Conservation (phyloP, 2,888 invertebrate species). For the Morpho helenor region DNA sequence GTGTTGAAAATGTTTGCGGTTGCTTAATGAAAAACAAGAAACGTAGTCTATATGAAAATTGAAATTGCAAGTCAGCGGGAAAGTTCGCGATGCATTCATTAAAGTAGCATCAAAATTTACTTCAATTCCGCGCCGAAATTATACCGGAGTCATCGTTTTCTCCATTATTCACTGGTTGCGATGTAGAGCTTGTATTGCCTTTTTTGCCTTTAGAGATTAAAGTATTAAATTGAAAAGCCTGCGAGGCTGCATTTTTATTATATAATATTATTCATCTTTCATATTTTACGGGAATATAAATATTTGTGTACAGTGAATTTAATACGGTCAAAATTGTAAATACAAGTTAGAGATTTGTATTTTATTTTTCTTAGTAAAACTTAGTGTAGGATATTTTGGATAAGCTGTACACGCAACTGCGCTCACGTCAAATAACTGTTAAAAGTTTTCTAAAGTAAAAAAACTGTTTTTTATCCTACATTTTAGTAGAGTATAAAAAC, state of each 20-base stretch:
- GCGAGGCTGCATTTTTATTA: constrained; percentile 2
- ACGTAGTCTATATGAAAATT: constrained; percentile 39
- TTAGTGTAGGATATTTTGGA: no score
- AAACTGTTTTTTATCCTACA: no score
- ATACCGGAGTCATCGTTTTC: constrained; percentile 39
- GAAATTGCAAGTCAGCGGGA: constrained; percentile 52
- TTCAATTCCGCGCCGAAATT: constrained; percentile 52
- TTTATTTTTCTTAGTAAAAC: no score
- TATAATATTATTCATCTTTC: neutral
- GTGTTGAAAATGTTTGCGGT: constrained; percentile 18
- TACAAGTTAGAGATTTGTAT: no score
- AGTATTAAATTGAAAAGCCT: constrained; percentile 13
- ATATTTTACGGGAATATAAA: no score
- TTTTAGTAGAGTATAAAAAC: no score
- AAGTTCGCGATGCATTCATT: constrained; percentile 66
- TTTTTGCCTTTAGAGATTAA: constrained; percentile 17
- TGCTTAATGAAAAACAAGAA: constrained; percentile 32
- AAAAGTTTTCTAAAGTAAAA: no score
- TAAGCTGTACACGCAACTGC: no score
- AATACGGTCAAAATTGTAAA: no score
- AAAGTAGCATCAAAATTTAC: constrained; percentile 54
- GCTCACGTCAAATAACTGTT: no score
- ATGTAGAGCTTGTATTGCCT: constrained; percentile 12
- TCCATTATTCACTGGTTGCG: constrained; percentile 32
- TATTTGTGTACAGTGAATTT: no score